Percentiles rank a stretch among this genome's conserved stretches.
Conservation (phyloP, 2,888 invertebrate species). For the Amblyjoppa proteus region DNA sequence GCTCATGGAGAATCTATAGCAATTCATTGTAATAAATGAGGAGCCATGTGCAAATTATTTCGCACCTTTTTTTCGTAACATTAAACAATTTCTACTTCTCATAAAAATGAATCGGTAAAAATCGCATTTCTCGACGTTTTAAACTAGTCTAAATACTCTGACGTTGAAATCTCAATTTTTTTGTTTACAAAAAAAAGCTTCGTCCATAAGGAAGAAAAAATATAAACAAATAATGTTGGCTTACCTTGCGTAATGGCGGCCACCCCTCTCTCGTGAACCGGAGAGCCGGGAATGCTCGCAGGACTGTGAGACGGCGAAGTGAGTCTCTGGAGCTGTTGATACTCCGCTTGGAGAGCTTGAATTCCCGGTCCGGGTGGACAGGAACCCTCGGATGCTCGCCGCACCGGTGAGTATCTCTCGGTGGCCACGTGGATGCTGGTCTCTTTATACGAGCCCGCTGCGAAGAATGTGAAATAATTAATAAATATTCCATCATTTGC, state of each 20-base stretch:
- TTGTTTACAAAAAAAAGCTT: too few species aligned
- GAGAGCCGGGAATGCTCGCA: constrained; percentile 83
- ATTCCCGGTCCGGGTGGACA: constrained; percentile 87
- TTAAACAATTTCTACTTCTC: too few species aligned
- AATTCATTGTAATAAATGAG: too few species aligned
- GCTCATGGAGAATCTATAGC: too few species aligned
- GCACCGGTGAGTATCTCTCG: constrained; percentile 95
- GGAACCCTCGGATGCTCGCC: constrained; percentile 94
- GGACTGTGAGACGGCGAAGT: constrained; percentile 84
- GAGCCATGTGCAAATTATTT: too few species aligned
- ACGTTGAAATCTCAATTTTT: too few species aligned
- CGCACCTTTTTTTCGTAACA: too few species aligned
- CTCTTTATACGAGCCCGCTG: constrained; percentile 86
- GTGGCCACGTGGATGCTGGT: constrained; percentile 85
- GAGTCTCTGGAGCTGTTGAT: constrained; percentile 91
- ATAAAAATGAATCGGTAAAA: too few species aligned
- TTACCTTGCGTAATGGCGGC: constrained; percentile 87
- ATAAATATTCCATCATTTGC: constrained; percentile 3
- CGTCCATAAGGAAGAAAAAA: neutral
- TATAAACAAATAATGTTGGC: neutral
- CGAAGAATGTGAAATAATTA: constrained; percentile 39
- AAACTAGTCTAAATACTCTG: too few species aligned
- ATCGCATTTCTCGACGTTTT: too few species aligned
- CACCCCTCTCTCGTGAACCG: constrained; percentile 84
- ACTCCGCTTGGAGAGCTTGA: constrained; percentile 91